These are phyloP conservation scores for Rousettus madagascariensis DNA, from an alignment of 2,797 vertebrate genomes.

Conservation along the genomic window DNA sequence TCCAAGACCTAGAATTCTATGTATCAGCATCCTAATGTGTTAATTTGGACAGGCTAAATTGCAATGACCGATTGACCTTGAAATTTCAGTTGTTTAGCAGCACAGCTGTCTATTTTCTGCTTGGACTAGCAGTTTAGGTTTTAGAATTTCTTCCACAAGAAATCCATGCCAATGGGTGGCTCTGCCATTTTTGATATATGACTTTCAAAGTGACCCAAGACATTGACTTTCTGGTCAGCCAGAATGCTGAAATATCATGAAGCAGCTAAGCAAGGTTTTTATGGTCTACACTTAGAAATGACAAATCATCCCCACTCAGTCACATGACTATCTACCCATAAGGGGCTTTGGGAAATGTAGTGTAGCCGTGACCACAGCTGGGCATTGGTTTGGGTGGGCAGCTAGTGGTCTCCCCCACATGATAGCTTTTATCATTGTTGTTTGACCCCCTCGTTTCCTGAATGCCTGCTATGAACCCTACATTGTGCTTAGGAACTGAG, in stretches of 20 bases:
- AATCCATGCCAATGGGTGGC: not conserved
- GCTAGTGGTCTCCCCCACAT: not conserved
- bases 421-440: not conserved
- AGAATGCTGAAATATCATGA: not conserved
- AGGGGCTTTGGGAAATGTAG: not conserved
- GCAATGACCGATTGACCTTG: not conserved
- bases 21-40: not conserved
- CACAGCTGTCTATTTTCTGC: not conserved
- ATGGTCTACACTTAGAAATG: not conserved
- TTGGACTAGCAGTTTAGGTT: not conserved
- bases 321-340: not conserved
- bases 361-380: not conserved
- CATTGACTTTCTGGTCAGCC: too few species aligned
- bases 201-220: not conserved
- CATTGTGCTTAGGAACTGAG: not conserved
- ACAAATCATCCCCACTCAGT: accelerated
- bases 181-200: not conserved
- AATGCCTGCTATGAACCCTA: not conserved
- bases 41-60: not conserved
- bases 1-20: not conserved
- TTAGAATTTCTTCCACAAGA: not conserved
- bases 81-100: not conserved
- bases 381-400: not conserved
- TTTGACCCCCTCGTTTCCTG: not conserved
- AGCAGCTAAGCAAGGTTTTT: not conserved